Conservation (phyloP, 2,797 vertebrate genomes). For the Falco concolor region DNA sequence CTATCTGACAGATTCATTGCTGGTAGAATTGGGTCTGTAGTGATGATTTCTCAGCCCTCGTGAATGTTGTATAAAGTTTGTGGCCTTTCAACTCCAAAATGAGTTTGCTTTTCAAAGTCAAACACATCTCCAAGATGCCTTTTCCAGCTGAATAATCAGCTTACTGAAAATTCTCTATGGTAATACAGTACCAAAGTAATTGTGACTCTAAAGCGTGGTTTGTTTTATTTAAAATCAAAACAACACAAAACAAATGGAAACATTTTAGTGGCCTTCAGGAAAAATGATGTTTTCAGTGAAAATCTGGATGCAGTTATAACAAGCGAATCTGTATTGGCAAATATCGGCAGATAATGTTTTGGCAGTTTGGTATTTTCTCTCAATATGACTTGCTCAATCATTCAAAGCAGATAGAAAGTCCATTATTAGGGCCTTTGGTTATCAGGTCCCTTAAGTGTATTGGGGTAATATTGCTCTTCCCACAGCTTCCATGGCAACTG, state of each 20-base stretch:
- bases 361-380: neutral
- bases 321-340: neutral
- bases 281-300: neutral
- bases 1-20: neutral
- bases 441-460: neutral
- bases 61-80: neutral
- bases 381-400: neutral
- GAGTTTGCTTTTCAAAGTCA: neutral
- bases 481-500: slow-evolving; percentile 28
- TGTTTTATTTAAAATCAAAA: neutral
- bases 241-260: neutral
- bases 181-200: neutral
- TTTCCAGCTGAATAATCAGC: neutral
- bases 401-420: neutral
- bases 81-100: neutral
- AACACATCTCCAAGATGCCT: neutral
- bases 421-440: neutral
- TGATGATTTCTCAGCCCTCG: neutral
- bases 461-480: neutral
- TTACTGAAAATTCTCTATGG: neutral
- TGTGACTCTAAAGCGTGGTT: neutral
- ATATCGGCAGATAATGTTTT: neutral
- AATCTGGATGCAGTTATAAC: neutral
- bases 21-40: neutral
- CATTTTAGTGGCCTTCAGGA: neutral